These are phyloP conservation scores for Leucoraja ocellata DNA, from an alignment of 2,797 vertebrate genomes.

Conservation along the genomic window DNA sequence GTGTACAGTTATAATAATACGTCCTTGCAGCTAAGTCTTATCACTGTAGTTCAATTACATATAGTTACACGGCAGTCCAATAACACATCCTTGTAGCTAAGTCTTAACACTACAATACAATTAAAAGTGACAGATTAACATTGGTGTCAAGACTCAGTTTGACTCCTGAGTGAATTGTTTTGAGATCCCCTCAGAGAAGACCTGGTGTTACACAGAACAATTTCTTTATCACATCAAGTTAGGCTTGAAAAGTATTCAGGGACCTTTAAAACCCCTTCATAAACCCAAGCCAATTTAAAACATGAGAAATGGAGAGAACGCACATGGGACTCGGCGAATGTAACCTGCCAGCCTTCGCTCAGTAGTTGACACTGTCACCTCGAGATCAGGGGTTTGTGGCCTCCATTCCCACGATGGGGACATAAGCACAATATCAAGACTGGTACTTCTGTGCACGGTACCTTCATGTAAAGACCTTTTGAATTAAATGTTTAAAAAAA, in stretches of 20 bases:
- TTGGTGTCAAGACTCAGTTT: not conserved
- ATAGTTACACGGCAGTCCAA: no score
- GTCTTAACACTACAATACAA: not conserved
- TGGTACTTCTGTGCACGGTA: not conserved
- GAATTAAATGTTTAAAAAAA: not conserved
- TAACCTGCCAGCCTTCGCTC: not conserved
- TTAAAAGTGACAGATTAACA: not conserved
- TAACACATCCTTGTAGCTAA: not conserved
- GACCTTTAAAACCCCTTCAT: not conserved
- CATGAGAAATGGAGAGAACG: not conserved
- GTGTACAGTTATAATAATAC: not conserved
- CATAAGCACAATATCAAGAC: not conserved
- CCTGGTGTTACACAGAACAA: not conserved
- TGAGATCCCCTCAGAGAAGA: not conserved
- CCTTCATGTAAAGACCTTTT: not conserved
- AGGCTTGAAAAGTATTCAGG: not conserved
- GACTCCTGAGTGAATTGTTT: not conserved
- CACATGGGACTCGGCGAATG: not conserved
- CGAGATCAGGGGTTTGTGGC: not conserved
- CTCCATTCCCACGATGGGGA: not conserved
- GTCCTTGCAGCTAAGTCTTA: not conserved
- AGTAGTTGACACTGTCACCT: not conserved
- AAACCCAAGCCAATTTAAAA: not conserved
- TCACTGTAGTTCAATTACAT: not conserved
- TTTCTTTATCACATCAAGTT: not conserved